Percentiles rank a stretch among this genome's conserved stretches.
These are phyloP conservation scores for Cyclargus thomasi DNA, from an alignment of 1,140 invertebrate genomes.

Conservation along the genomic window DNA sequence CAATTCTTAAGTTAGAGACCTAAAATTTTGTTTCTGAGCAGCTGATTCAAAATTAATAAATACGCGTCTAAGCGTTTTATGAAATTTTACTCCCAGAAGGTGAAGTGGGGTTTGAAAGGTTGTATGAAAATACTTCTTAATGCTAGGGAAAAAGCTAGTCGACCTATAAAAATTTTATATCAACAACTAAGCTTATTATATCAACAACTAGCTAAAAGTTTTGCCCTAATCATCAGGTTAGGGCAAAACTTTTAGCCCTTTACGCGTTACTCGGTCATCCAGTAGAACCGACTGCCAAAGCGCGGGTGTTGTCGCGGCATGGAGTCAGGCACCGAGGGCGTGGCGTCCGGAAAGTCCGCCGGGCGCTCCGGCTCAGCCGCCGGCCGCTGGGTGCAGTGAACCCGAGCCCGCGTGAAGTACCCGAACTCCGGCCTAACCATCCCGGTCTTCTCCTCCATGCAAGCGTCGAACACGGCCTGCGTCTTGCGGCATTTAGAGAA, in stretches of 20 bases:
- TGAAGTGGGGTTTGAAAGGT: no score
- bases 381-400: slow-evolving; percentile 80
- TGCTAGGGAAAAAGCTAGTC: no score
- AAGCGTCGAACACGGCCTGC: slow-evolving; percentile 89
- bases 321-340: slow-evolving; percentile 79
- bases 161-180: no score
- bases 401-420: slow-evolving; percentile 86
- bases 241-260: no score
- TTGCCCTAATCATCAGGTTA: neutral
- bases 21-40: no score
- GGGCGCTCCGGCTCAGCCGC: slow-evolving; percentile 67
- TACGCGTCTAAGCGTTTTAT: no score
- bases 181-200: no score
- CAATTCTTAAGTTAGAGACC: no score
- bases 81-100: no score
- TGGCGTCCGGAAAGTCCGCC: slow-evolving; percentile 70
- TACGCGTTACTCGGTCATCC: slow-evolving; percentile 50
- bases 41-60: no score
- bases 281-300: slow-evolving; percentile 75
- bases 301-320: slow-evolving; percentile 76
- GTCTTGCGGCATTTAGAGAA: slow-evolving; percentile 87
- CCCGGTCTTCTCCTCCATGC: slow-evolving; percentile 88
- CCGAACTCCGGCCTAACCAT: slow-evolving; percentile 88
- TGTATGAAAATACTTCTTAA: no score
- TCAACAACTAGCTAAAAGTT: no score